These are phyloP conservation scores for Bombycilla garrulus DNA, from an alignment of 2,113 vertebrate species.

Conservation along the genomic window DNA sequence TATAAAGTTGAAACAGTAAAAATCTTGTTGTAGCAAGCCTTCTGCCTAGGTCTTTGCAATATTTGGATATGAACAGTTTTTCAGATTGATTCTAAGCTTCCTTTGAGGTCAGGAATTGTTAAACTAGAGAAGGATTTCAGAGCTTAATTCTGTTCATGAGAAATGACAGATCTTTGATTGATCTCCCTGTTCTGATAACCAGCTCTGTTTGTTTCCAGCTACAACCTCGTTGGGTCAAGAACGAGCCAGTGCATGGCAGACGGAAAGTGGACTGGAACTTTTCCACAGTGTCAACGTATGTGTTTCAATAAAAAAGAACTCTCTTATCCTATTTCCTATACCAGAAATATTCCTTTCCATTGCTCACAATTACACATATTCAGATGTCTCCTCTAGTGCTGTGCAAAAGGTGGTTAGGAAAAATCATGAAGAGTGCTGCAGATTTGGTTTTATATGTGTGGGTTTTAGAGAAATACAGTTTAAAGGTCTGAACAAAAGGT, in stretches of 20 bases:
- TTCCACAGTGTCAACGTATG: conserved; percentile 82
- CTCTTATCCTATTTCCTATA: neutral
- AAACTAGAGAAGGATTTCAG: neutral
- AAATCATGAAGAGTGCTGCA: neutral
- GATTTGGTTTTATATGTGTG: neutral
- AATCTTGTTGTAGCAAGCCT: neutral
- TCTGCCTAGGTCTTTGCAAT: neutral
- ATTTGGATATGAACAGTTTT: neutral
- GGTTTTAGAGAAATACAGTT: neutral
- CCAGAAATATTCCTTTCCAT: neutral
- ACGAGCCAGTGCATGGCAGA: conserved; percentile 75
- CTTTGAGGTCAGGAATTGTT: neutral
- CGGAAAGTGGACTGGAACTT: conserved; percentile 77
- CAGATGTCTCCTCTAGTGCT: neutral
- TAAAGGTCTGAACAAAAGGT: conserved; percentile 9
- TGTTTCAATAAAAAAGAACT: neutral
- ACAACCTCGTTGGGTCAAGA: conserved; percentile 73
- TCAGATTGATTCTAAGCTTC: neutral
- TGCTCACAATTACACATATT: neutral
- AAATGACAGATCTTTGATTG: neutral
- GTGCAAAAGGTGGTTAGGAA: neutral
- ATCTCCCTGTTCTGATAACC: neutral
- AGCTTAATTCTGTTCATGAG: neutral
- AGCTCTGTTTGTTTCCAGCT: conserved; percentile 69
- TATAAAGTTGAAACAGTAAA: neutral